Conservation (phyloP, 2,888 invertebrate species). For the Strigamia maritima region DNA sequence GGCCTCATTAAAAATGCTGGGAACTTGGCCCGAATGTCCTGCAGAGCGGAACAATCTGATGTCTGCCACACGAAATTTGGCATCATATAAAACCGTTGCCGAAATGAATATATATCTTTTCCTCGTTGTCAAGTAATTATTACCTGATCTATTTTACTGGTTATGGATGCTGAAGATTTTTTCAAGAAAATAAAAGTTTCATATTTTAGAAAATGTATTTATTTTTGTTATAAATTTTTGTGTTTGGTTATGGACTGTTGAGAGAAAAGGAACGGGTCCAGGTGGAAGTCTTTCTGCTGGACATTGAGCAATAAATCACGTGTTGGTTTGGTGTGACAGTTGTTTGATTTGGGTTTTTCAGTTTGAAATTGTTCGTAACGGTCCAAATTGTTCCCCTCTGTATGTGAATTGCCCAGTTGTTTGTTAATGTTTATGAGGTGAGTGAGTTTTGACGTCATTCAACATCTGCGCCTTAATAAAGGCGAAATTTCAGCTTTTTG, state of each 20-base stretch:
- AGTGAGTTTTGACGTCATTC: not conserved
- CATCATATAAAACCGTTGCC: not conserved
- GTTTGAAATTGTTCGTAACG: constrained; percentile 4
- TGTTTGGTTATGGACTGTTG: too few relatives aligned
- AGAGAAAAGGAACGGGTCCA: not conserved
- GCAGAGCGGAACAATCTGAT: constrained; percentile 16
- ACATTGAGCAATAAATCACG: constrained; percentile 4
- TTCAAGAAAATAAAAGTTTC: not conserved
- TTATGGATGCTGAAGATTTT: not conserved
- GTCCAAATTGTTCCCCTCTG: not conserved
- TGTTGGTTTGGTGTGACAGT: not conserved
- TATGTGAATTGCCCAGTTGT: not conserved
- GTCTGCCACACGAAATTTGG: not conserved
- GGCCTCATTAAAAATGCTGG: constrained; percentile 20
- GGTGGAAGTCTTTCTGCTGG: not conserved
- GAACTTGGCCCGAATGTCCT: constrained; percentile 3
- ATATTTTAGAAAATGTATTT: not conserved
- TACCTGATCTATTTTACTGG: not conserved
- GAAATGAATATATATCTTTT: not conserved
- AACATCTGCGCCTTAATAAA: not conserved
- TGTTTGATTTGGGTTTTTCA: not conserved
- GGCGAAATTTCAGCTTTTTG: not conserved
- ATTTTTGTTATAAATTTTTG: not conserved
- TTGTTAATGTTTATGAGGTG: constrained; percentile 5
- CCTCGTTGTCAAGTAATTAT: not conserved